These are phyloP conservation scores for Lota lota DNA, from an alignment of 2,113 vertebrate species.

Conservation along the genomic window DNA sequence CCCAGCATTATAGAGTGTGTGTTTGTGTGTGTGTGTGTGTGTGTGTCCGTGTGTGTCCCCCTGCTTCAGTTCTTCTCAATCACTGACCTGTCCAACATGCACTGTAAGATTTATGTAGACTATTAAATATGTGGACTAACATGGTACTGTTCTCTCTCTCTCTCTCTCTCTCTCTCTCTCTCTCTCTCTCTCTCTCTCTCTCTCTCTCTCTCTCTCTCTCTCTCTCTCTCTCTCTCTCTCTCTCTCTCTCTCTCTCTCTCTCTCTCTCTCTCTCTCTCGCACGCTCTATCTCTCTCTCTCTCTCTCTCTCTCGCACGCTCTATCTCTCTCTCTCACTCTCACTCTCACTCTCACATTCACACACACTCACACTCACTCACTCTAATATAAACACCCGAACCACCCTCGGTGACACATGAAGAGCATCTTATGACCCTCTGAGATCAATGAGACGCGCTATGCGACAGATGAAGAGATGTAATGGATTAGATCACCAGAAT, in stretches of 20 bases:
- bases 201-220: slow-evolving; percentile 6
- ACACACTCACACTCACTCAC: slow-evolving; percentile 6
- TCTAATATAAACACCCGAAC: slow-evolving; percentile 33
- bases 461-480: slow-evolving; percentile 29
- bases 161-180: slow-evolving; percentile 7
- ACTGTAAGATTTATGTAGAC: slow-evolving; percentile 34
- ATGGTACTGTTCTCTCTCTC: not conserved
- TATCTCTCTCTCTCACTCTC: slow-evolving; percentile 1
- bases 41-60: not conserved
- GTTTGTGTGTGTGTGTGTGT: slow-evolving; percentile 6
- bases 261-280: too few relatives aligned
- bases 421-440: slow-evolving; percentile 32
- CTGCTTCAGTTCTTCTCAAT: slow-evolving; percentile 23
- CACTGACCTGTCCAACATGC: slow-evolving; percentile 15
- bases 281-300: not conserved
- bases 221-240: slow-evolving; percentile 3
- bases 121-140: slow-evolving; percentile 26
- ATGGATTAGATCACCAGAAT: slow-evolving; percentile 14
- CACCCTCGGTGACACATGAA: slow-evolving; percentile 38
- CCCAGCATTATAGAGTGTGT: slow-evolving; percentile 37
- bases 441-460: slow-evolving; percentile 51
- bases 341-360: not conserved
- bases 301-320: slow-evolving; percentile 1
- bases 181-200: slow-evolving; percentile 4
- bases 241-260: too few relatives aligned